Percentiles rank a stretch among this genome's conserved stretches.
Evolutionary conservation across 2,113 vertebrate genomes (phyloP).

Genomic region (Dromiciops gliroides): DNA sequence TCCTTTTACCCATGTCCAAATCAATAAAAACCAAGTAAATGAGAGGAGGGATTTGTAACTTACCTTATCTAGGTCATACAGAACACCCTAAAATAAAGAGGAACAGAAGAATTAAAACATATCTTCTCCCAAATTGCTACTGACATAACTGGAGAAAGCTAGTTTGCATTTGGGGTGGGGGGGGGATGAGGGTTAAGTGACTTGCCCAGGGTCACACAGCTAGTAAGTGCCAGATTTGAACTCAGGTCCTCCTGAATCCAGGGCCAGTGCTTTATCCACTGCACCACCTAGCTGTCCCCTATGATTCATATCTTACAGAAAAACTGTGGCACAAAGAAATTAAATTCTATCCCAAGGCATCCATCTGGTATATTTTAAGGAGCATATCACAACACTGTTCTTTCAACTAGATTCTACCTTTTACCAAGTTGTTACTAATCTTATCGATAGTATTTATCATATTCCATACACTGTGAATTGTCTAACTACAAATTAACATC

Average conservation of each 20-base stretch:
- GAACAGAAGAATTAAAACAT: conserved; percentile 54
- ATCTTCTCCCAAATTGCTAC: background rate
- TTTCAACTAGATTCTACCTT: background rate
- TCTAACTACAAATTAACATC: background rate
- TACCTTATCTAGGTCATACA: conserved; percentile 99
- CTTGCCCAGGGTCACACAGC: no score
- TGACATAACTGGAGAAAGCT: background rate
- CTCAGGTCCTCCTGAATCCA: no score
- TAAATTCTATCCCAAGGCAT: background rate
- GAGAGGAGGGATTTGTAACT: conserved; percentile 50
- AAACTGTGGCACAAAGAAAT: background rate
- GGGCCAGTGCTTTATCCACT: no score
- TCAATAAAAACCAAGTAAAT: background rate
- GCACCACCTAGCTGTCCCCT: no score
- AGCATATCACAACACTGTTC: background rate
- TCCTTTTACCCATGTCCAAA: background rate
- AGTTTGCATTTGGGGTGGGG: background rate
- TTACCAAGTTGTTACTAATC: background rate
- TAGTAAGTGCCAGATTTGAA: no score
- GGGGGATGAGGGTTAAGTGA: no score
- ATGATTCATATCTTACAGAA: background rate
- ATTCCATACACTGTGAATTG: background rate
- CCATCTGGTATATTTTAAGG: background rate
- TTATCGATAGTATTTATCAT: background rate
- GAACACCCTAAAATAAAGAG: conserved; percentile 90